phyloP scores from a whole-genome alignment of 2,888 invertebrate species.

The Sipha maydis region DNA sequence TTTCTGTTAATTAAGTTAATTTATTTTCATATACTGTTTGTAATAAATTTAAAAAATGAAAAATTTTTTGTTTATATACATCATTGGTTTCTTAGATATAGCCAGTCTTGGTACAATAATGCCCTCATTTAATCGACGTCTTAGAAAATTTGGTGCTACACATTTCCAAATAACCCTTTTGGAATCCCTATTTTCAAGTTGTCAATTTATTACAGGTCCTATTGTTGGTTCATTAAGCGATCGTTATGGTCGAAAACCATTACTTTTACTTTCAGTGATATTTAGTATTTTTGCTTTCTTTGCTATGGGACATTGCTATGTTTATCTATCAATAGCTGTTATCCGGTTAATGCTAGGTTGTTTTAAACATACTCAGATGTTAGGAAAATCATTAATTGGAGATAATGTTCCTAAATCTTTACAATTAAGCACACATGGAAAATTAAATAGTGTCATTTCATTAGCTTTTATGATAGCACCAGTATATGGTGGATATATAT shows the following conservation, averaged over 20 bases:
- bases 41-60: conserved; percentile 38
- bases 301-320: conserved; percentile 46
- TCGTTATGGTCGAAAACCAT: conserved; percentile 57
- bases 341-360: conserved; percentile 59
- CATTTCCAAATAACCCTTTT: conserved; percentile 73
- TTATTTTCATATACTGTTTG: not conserved
- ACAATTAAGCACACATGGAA: conserved; percentile 68
- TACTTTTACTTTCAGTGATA: conserved; percentile 58
- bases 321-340: conserved; percentile 39
- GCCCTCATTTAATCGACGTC: conserved; percentile 72
- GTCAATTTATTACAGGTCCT: conserved; percentile 75
- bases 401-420: conserved; percentile 56
- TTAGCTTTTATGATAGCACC: conserved; percentile 79
- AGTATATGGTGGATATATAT: conserved; percentile 75
- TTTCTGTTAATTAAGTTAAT: conserved; percentile 20
- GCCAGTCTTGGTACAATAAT: conserved; percentile 74
- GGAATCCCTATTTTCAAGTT: conserved; percentile 74
- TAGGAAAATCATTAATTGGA: conserved; percentile 62
- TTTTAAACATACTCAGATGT: conserved; percentile 63
- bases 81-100: conserved; percentile 71
- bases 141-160: conserved; percentile 72
- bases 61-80: conserved; percentile 41
- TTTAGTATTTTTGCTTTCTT: conserved; percentile 59
- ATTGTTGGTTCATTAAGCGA: conserved; percentile 69
- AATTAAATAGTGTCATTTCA: conserved; percentile 75